Evolutionary conservation across 1,140 invertebrate genomes (phyloP).

Genomic region (Drosophila nasuta): DNA sequence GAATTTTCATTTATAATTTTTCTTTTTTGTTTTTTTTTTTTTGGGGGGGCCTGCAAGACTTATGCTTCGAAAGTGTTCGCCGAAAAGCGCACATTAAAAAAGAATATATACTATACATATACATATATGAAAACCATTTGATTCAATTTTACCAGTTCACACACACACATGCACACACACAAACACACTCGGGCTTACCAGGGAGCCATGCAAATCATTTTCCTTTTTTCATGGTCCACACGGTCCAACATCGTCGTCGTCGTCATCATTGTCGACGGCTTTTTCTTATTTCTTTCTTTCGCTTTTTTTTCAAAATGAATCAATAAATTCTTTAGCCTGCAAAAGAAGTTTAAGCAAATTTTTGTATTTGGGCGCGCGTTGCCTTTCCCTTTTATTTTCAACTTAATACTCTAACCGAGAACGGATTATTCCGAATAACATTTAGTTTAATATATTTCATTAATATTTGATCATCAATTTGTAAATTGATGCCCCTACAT

Average conservation of each 20-base stretch:
- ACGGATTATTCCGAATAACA: too few species aligned
- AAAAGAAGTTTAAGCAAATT: conserved; percentile 52
- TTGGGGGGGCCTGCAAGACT: conserved; percentile 43
- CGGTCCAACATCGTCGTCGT: conserved; percentile 12
- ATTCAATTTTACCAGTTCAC: conserved; percentile 66
- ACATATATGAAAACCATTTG: conserved; percentile 57
- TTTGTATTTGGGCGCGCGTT: conserved; percentile 12
- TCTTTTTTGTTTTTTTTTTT: conserved; percentile 1
- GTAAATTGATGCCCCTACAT: too few species aligned
- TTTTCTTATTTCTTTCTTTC: conserved; percentile 7
- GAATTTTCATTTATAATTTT: conserved; percentile 81
- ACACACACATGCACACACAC: conserved; percentile 31
- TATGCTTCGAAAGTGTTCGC: conserved; percentile 54
- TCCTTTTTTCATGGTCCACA: conserved; percentile 21
- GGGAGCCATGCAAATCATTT: conserved; percentile 70
- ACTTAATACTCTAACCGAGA: conserved; percentile 1
- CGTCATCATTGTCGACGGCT: conserved; percentile 2
- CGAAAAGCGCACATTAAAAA: conserved; percentile 36
- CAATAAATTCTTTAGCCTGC: conserved; percentile 70
- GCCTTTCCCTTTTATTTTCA: neutral
- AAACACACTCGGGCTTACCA: conserved; percentile 12
- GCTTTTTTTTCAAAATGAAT: conserved; percentile 55
- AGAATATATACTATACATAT: conserved; percentile 18
- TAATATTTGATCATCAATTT: too few species aligned
- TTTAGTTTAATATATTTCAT: too few species aligned